phyloP scores from a whole-genome alignment of 2,113 vertebrate species.

The Epinephelus lanceolatus region DNA sequence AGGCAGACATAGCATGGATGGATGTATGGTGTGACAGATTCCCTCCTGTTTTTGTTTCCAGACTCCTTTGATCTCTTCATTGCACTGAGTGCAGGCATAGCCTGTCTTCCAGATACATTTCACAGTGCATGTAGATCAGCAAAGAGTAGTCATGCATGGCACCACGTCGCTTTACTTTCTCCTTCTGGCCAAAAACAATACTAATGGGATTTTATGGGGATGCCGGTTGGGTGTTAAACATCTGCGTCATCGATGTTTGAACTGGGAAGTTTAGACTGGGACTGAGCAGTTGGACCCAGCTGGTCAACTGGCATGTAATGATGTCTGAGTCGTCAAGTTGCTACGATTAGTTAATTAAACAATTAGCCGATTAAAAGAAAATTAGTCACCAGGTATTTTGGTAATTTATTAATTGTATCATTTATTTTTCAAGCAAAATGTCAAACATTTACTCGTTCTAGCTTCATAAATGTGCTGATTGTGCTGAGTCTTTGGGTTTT shows the following conservation, averaged over 20 bases:
- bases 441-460: too few relatives aligned
- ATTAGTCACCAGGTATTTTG: too few relatives aligned
- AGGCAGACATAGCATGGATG: constrained; percentile 47
- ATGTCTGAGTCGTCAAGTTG: not conserved
- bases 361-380: too few relatives aligned
- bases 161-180: constrained; percentile 23
- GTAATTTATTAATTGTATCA: too few relatives aligned
- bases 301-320: not conserved
- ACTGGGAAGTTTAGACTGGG: not conserved
- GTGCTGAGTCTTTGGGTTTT: too few relatives aligned
- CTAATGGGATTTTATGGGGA: constrained; percentile 58
- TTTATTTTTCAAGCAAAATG: too few relatives aligned
- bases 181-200: constrained; percentile 29
- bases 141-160: constrained; percentile 15
- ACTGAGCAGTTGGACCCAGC: constrained; percentile 10
- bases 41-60: constrained; percentile 67
- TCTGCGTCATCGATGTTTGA: constrained; percentile 9
- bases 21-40: constrained; percentile 63
- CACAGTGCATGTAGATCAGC: constrained; percentile 43
- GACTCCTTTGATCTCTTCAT: constrained; percentile 63
- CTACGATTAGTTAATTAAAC: too few relatives aligned
- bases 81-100: constrained; percentile 41
- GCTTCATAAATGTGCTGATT: too few relatives aligned
- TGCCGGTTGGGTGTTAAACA: constrained; percentile 34
- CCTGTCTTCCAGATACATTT: constrained; percentile 40